Evolutionary conservation across 2,888 invertebrate species (phyloP), one percentile per base, ranked within the genome.

Genomic region (Gymnosoma rotundatum): DNA sequence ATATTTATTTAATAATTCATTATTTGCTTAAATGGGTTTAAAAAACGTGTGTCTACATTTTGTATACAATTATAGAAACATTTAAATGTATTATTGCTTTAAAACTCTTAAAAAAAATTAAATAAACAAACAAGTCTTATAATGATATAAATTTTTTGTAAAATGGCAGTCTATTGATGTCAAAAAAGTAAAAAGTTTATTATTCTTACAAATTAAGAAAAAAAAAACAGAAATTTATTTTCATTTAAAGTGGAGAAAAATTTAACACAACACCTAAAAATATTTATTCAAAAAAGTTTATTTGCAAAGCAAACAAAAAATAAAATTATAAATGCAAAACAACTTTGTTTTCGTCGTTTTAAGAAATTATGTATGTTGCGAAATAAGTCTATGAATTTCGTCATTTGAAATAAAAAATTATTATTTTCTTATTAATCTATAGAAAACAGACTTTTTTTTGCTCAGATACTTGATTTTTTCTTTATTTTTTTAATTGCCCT

Each of bases 151-250:
- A 14, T 56, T 56, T 45, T 12, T 70, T n/a, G 45, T 18, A 16
- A 18, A 48, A 45, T 70, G 69, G 9, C 36, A 36, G 36, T 70
- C n/a, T 58, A 25, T 70, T 60, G 70, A 45, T 70, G 58, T 70
- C 72, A 60, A 16, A 60, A n/a, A 50, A 60, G 2, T 36, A 20
- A 61, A 72, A 36, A 50, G 36, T 72, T 58, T 70, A 50, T 72
- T 72, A 32, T 72, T 58, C 45, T 70, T 58, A 21, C 16, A 56
- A 45, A n/a, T 21, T 25, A 20, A 67, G 2, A 1, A 21, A 1
- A 18, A 70, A 14, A 54, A 42, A 69, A 42, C 69, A 56, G 16
- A 42, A 56, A n/a, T 42, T 5, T n/a, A 5, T 9, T 52, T 32
- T 64, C 32, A 64, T 50, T 50, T 50, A 36, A 5, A 20, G 18